phyloP scores from a whole-genome alignment of 2,888 invertebrate species.

The Podabrus alpinus region DNA sequence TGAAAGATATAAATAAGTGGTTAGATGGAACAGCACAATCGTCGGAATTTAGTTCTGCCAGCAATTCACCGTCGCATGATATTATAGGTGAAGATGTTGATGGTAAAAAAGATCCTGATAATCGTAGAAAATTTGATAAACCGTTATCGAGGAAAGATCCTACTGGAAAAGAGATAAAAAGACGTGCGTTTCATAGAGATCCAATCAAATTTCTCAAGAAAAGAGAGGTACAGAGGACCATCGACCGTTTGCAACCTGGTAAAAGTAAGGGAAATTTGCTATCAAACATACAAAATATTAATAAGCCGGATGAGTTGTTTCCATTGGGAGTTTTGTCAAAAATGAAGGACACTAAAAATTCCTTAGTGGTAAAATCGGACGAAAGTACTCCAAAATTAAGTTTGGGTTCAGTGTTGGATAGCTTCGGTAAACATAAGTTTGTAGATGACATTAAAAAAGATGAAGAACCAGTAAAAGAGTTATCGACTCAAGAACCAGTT shows the following conservation, averaged over 20 bases:
- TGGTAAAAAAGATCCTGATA: slow-evolving; percentile 54
- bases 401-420: slow-evolving; percentile 80
- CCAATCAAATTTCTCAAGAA: slow-evolving; percentile 56
- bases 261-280: slow-evolving; percentile 86
- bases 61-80: slow-evolving; percentile 75
- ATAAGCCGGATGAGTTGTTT: slow-evolving; percentile 64
- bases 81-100: slow-evolving; percentile 65
- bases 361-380: slow-evolving; percentile 63
- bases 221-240: slow-evolving; percentile 78
- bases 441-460: slow-evolving; percentile 58
- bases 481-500: slow-evolving; percentile 39
- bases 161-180: slow-evolving; percentile 56
- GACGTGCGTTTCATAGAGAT: slow-evolving; percentile 54
- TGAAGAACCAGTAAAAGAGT: slow-evolving; percentile 36
- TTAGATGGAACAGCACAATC: slow-evolving; percentile 81
- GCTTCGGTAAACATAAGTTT: slow-evolving; percentile 73
- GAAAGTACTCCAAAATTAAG: slow-evolving; percentile 81
- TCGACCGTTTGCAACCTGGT: slow-evolving; percentile 82
- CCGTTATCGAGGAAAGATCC: slow-evolving; percentile 53
- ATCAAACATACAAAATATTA: slow-evolving; percentile 65
- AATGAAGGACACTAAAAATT: slow-evolving; percentile 62
- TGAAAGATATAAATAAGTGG: slow-evolving; percentile 89
- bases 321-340: slow-evolving; percentile 62
- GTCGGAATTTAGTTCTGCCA: slow-evolving; percentile 75
- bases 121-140: slow-evolving; percentile 57